These are phyloP conservation scores for Aplysina aerophoba DNA, from an alignment of 37 sponge, comb jelly and placozoan genomes.

Conservation along the genomic window DNA sequence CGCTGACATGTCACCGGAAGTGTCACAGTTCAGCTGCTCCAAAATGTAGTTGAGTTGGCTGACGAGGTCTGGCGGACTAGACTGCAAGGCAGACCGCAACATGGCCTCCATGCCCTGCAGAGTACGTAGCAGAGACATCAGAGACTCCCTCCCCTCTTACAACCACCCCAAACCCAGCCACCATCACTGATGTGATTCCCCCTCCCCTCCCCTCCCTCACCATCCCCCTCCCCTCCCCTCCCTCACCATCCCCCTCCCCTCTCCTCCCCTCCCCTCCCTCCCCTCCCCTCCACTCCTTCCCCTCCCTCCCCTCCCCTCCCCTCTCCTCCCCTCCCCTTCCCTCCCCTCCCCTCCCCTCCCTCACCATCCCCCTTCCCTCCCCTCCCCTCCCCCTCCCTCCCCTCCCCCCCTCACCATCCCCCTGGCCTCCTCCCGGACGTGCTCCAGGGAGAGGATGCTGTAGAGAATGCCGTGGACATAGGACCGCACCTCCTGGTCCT, in stretches of 20 bases:
- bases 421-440: conserved; percentile 54
- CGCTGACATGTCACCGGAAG: not conserved
- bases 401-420: conserved; percentile 50
- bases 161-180: too few relatives aligned
- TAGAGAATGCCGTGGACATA: conserved; percentile 87
- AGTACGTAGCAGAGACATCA: too few relatives aligned
- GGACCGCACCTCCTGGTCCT: conserved; percentile 72
- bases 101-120: conserved; percentile 67
- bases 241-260: not conserved
- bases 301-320: conserved; percentile 49
- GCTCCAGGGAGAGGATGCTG: conserved; percentile 62
- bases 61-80: conserved; percentile 60
- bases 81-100: conserved; percentile 49
- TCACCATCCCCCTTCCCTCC: not conserved
- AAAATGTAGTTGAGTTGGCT: conserved; percentile 76
- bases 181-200: too few relatives aligned
- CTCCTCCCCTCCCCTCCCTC: not conserved
- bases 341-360: not conserved
- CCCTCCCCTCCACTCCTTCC: not conserved
- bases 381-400: not conserved
- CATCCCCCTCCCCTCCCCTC: not conserved
- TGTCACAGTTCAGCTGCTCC: conserved; percentile 45
- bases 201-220: not conserved
- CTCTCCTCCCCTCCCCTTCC: conserved; percentile 31
- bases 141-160: too few relatives aligned